Evolutionary conservation across 2,113 vertebrate species (phyloP).

Genomic region (Nothobranchius furzeri): DNA sequence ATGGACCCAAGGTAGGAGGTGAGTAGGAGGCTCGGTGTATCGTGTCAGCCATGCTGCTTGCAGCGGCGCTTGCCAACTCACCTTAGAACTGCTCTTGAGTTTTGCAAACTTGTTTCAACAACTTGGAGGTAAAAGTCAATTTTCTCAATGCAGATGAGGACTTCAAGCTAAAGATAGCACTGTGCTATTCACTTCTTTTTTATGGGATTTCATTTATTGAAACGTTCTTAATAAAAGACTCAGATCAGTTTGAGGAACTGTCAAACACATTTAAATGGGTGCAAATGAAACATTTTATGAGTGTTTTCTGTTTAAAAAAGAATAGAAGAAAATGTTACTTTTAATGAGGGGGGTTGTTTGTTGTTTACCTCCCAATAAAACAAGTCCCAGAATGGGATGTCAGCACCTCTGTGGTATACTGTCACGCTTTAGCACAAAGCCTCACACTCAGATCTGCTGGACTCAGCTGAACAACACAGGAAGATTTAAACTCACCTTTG

Average conservation of each 20-base stretch:
- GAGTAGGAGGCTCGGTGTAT: constrained; percentile 66
- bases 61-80: constrained; percentile 58
- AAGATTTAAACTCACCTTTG: constrained; percentile 54
- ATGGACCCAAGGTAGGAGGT: constrained; percentile 60
- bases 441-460: constrained; percentile 39
- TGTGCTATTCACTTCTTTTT: constrained; percentile 1
- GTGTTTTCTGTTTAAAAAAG: no score
- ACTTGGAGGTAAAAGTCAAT: constrained; percentile 50
- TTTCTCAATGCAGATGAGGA: constrained; percentile 23
- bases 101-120: constrained; percentile 40
- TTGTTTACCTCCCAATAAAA: constrained; percentile 24
- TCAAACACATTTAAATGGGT: neutral
- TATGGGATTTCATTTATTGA: neutral
- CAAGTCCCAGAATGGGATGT: constrained; percentile 45
- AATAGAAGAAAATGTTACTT: no score
- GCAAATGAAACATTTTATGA: no score
- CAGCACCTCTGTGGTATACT: constrained; percentile 33
- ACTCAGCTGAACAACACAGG: constrained; percentile 42
- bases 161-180: constrained; percentile 21
- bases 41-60: constrained; percentile 64
- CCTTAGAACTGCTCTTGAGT: constrained; percentile 48
- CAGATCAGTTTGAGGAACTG: neutral
- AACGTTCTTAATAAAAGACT: neutral
- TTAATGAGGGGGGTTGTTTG: neutral
- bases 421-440: constrained; percentile 49